Conservation (phyloP, 2,888 invertebrate species). For the Thymelicus acteon region DNA sequence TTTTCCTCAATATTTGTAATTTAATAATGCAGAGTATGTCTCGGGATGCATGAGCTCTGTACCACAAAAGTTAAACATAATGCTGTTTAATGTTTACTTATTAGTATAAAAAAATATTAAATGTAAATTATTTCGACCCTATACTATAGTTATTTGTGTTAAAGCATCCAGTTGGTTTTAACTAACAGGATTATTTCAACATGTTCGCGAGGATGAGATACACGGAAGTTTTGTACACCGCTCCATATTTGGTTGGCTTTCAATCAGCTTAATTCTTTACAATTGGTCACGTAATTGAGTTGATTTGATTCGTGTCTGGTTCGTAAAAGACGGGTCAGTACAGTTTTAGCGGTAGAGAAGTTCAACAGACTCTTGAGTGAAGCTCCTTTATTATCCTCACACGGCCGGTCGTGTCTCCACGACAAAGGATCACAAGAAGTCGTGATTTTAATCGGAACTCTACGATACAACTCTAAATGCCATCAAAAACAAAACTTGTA, state of each 20-base stretch:
- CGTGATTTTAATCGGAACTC: constrained; percentile 33
- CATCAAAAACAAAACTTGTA: no score
- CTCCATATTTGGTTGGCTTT: constrained; percentile 52
- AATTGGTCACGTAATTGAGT: constrained; percentile 60
- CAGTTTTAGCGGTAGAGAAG: constrained; percentile 52
- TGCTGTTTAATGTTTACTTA: background rate
- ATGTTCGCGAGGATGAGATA: constrained; percentile 20
- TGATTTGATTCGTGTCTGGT: constrained; percentile 54
- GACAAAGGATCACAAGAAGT: constrained; percentile 51
- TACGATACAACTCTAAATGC: constrained; percentile 5
- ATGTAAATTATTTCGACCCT: no score
- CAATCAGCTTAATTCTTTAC: constrained; percentile 63
- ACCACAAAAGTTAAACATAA: no score
- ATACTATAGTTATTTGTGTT: background rate
- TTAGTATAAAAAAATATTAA: background rate
- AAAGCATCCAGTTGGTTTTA: background rate
- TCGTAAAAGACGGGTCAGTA: constrained; percentile 57
- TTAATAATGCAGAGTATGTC: background rate
- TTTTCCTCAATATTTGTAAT: background rate
- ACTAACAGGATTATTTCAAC: constrained; percentile 13
- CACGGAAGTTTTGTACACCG: constrained; percentile 32
- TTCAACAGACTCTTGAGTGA: constrained; percentile 55
- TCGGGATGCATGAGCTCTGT: background rate
- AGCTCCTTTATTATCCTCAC: constrained; percentile 53
- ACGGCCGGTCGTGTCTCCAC: constrained; percentile 49